phyloP scores from a whole-genome alignment of 2,888 invertebrate genomes.

The Synergus laeviventris region DNA sequence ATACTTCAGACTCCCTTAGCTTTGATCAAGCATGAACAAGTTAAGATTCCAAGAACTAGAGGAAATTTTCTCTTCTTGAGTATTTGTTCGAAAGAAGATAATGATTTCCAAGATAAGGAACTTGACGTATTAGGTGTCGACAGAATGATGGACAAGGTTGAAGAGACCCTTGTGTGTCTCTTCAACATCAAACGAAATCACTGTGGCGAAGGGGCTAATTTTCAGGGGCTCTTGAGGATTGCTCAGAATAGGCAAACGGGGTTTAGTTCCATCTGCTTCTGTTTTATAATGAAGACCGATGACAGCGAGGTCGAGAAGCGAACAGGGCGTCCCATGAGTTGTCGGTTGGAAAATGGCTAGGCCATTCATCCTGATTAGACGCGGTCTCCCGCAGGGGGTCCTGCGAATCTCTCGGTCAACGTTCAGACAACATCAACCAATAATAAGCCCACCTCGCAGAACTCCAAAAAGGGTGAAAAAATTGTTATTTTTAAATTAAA shows the following conservation, averaged over 20 bases:
- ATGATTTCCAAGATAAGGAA: constrained; percentile 37
- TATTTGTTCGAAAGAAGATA: background rate
- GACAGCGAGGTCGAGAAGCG: constrained; percentile 59
- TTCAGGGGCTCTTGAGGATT: constrained; percentile 47
- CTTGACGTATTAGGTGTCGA: constrained; percentile 54
- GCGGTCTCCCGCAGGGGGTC: constrained; percentile 66
- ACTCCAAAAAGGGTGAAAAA: background rate
- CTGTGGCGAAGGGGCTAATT: constrained; percentile 26
- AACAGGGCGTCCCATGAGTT: constrained; percentile 60
- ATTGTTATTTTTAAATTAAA: too few relatives aligned
- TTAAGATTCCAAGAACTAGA: background rate
- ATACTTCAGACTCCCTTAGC: constrained; percentile 12
- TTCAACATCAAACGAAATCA: constrained; percentile 30
- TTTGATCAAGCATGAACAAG: constrained; percentile 14
- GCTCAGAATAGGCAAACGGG: constrained; percentile 62
- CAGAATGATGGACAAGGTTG: constrained; percentile 56
- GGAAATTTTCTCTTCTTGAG: background rate
- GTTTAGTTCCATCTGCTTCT: constrained; percentile 63
- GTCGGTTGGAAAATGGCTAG: constrained; percentile 65
- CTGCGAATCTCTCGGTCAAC: constrained; percentile 59
- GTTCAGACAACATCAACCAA: constrained; percentile 39
- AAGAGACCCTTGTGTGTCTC: constrained; percentile 44
- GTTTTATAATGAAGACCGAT: constrained; percentile 73
- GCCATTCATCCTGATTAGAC: constrained; percentile 73
- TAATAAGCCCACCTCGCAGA: background rate